Evolutionary conservation across 2,888 invertebrate species (phyloP), one percentile per base, ranked within the genome.

Genomic region (Acrobasis repandana): DNA sequence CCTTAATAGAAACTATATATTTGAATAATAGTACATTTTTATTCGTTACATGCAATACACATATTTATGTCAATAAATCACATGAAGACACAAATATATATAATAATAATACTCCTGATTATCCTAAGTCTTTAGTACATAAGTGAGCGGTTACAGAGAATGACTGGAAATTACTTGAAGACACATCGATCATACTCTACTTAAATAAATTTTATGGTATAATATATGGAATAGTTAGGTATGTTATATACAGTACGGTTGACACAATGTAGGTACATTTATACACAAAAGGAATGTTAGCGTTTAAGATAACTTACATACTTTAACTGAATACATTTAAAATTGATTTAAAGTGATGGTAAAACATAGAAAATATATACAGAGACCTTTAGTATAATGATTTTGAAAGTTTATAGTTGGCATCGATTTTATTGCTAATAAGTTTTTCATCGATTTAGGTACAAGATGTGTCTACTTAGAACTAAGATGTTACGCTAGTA

Each of bases 381-480:
- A 90, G 73, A 85, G 75, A 83, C 77, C 77, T 77, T 79, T 79
- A 79, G 74, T 80, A 81, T 81, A 73, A 79, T 76, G 79, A 82
- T 79, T 83, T 82, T 76, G 71, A 82, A 63, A 85, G 73, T 85
- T 87, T 75, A 80, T 80, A 83, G 82, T 90, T 90, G 90, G 90
- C 90, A 88, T 90, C 84, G 76, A 83, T 85, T 28, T 90, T 90
- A 91, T 91, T 91, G 90, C 91, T 91, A 89, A 77, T 74, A 85
- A 83, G 75, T 83, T 84, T 79, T 82, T 83, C 82, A 79, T 83
- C 85, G 82, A 85, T 76, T 83, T 86, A 88, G 87, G 86, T 90
- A 88, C 89, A 85, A 86, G 83, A 85, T 85, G 88, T 86, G 84
- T 84, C 91, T 91, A 91, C 90, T 91, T 90, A 91, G 20, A 68